Evolutionary conservation across 2,888 invertebrate species (phyloP), one percentile per base, ranked within the genome.

Genomic region (Allacma fusca): DNA sequence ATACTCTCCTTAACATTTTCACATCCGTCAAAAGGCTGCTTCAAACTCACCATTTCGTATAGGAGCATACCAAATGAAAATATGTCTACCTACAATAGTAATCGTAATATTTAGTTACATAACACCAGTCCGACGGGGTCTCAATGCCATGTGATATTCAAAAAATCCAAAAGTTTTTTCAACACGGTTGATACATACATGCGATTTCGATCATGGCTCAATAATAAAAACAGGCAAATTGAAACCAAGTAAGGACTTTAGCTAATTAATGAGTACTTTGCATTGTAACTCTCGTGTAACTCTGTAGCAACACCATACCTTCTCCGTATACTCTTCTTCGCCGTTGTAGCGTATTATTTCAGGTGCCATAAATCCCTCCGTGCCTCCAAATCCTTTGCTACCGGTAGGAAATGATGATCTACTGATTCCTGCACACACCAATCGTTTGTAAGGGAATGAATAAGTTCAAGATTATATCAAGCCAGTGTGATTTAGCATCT

Each of bases 11-110:
- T 98, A 4, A 98, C 95, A 1, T 97, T 96, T 87, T 97, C 97
- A 85, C 97, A 95, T 0, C 96, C 96, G 85, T 97, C 97, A 86
- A 98, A 98, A 0, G 98, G 98, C 86, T 95, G 94, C 67, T 96
- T 92, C 68, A 98, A 89, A 0, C 97, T 96, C 72, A 98, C 88
- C 82, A 98, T 90, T 88, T 99, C 98, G 87, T 98, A 99, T 83
- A 98, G 89, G 86, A 98, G 93, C 98, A 99, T 98, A 23, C 98
- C 98, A 88, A 97, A 98, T 0, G 98, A 98, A 88, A 98, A 99
- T 83, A 97, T 97, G 86, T 99, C 98, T 78, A 98, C 97, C 92
- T 93, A 62, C 21, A 21, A 2, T 7, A 62, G 23, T 16, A 62
- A 34, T 34, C 9, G 5, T 9, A 34, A 34, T 34, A 9, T 34